Conservation (phyloP, 1,140 invertebrate genomes). For the Caenorhabditis inopinata region DNA sequence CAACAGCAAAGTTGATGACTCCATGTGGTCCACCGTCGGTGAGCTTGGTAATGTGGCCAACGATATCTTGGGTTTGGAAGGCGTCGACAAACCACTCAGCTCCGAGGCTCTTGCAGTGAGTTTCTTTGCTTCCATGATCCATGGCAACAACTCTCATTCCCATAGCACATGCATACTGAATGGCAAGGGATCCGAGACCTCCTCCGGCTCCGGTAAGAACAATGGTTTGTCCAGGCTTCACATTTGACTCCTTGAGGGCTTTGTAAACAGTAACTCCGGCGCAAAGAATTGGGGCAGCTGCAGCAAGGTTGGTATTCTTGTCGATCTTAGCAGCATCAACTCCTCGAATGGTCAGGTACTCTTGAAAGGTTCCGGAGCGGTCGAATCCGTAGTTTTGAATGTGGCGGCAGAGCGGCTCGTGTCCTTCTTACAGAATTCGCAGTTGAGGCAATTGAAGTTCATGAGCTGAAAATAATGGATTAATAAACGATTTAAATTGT, state of each 20-base stretch:
- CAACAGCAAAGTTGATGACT: conserved; percentile 42
- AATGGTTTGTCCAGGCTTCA: conserved; percentile 41
- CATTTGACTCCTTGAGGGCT: conserved; percentile 42
- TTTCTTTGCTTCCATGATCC: conserved; percentile 25
- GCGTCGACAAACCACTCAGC: conserved; percentile 45
- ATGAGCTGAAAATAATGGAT: conserved; percentile 41
- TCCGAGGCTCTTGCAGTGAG: conserved; percentile 37
- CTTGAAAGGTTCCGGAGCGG: conserved; percentile 39
- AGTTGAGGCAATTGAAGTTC: conserved; percentile 11
- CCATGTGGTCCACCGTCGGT: conserved; percentile 44
- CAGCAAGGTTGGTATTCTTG: conserved; percentile 24
- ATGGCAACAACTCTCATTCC: conserved; percentile 41
- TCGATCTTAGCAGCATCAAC: conserved; percentile 35
- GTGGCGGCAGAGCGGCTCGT: conserved; percentile 25
- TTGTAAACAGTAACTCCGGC: conserved; percentile 45
- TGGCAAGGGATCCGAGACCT: conserved; percentile 38
- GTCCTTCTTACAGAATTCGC: conserved; percentile 46
- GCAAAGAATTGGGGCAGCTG: conserved; percentile 44
- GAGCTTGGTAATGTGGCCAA: neutral
- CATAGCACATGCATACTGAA: conserved; percentile 49
- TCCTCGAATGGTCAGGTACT: conserved; percentile 36
- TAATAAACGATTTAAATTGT: too few species aligned
- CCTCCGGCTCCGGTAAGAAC: conserved; percentile 44
- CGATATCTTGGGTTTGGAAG: neutral
- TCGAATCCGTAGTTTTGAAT: neutral